phyloP scores from a whole-genome alignment of 2,888 invertebrate species.

The Netelia melanura region DNA sequence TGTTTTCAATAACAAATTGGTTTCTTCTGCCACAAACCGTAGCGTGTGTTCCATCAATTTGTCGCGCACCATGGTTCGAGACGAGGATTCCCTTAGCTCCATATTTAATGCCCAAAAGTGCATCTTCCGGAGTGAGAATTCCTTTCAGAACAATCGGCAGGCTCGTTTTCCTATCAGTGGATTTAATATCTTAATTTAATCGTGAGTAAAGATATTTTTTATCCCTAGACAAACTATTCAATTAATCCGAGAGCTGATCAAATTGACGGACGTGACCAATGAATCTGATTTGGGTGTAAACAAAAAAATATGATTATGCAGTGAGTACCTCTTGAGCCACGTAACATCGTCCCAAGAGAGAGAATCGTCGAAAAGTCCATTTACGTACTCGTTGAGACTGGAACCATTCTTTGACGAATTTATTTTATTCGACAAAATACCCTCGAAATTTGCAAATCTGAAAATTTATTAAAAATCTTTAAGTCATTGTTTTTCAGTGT shows the following conservation, averaged over 20 bases:
- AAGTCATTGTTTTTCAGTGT: background rate
- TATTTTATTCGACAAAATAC: slow-evolving; percentile 85
- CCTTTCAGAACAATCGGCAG: slow-evolving; percentile 95
- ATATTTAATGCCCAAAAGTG: slow-evolving; percentile 89
- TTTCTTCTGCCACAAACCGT: slow-evolving; percentile 86
- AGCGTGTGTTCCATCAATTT: slow-evolving; percentile 94
- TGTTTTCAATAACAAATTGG: background rate
- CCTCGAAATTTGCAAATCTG: slow-evolving; percentile 93
- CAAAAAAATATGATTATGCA: slow-evolving; percentile 3
- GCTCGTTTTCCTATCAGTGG: slow-evolving; percentile 82
- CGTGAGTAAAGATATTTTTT: slow-evolving; percentile 7
- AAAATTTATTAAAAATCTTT: slow-evolving; percentile 68
- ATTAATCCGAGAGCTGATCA: slow-evolving; percentile 12
- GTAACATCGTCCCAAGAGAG: slow-evolving; percentile 94
- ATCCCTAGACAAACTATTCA: slow-evolving; percentile 4
- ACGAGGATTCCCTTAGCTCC: slow-evolving; percentile 94
- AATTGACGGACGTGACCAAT: background rate
- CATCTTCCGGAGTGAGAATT: slow-evolving; percentile 94
- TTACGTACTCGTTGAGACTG: slow-evolving; percentile 92
- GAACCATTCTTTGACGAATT: slow-evolving; percentile 87
- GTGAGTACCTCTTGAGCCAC: slow-evolving; percentile 91
- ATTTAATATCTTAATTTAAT: too few species aligned
- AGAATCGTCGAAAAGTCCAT: slow-evolving; percentile 91
- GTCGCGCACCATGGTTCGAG: slow-evolving; percentile 97
- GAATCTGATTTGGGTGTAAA: slow-evolving; percentile 11